These are phyloP conservation scores for Lates calcarifer DNA, from an alignment of 2,113 vertebrate genomes.

Conservation along the genomic window DNA sequence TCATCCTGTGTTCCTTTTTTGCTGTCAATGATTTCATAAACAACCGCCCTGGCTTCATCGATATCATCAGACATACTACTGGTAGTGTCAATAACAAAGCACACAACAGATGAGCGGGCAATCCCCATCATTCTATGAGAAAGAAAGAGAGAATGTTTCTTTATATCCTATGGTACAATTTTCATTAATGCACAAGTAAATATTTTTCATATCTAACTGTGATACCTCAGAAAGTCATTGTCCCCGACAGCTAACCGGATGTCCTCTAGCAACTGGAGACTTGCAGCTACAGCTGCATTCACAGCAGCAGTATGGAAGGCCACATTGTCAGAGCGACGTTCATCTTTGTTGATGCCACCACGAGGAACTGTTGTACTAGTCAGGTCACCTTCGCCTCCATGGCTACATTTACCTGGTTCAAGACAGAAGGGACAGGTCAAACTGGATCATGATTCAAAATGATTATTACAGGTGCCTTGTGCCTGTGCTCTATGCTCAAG, in stretches of 20 bases:
- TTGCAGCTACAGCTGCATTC: constrained; percentile 65
- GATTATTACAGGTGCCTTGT: too few species aligned
- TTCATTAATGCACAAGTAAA: neutral
- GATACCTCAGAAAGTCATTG: constrained; percentile 76
- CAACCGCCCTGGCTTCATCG: constrained; percentile 54
- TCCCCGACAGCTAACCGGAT: constrained; percentile 76
- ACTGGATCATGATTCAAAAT: neutral
- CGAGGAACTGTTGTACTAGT: constrained; percentile 66
- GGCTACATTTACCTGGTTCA: constrained; percentile 85
- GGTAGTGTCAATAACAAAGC: constrained; percentile 85
- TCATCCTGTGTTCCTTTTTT: constrained; percentile 82
- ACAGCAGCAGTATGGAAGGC: constrained; percentile 75
- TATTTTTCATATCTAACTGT: neutral
- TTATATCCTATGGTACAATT: neutral
- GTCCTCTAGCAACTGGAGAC: constrained; percentile 79
- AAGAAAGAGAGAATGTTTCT: neutral
- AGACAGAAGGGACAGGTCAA: neutral
- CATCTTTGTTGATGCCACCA: constrained; percentile 83
- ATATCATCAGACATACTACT: constrained; percentile 84
- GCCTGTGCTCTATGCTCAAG: too few species aligned
- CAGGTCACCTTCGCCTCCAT: constrained; percentile 78
- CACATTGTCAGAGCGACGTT: constrained; percentile 63
- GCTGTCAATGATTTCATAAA: constrained; percentile 77
- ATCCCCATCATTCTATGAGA: constrained; percentile 82
- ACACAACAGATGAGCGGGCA: constrained; percentile 79